Conservation (phyloP, 1,140 invertebrate genomes). For the Andrena cerasifolii region DNA sequence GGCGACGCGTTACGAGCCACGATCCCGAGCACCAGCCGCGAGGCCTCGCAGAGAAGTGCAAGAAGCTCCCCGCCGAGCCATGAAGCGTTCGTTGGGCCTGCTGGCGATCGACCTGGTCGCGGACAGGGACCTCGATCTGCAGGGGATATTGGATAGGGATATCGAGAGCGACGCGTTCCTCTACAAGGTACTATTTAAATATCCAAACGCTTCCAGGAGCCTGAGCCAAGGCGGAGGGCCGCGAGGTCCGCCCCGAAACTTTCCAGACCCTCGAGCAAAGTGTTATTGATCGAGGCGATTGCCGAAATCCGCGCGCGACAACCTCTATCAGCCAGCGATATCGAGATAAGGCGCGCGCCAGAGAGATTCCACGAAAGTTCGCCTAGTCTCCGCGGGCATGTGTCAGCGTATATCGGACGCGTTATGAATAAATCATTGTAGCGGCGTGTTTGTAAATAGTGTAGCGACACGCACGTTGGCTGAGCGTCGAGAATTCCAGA, state of each 20-base stretch:
- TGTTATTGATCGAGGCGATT: not conserved
- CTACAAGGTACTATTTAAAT: conserved; percentile 5
- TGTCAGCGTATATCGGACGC: too few relatives aligned
- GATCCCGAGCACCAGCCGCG: not conserved
- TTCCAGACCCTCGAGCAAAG: too few relatives aligned
- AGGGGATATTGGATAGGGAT: not conserved
- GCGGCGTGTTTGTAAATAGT: conserved; percentile 30
- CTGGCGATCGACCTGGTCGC: not conserved
- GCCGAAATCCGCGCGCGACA: not conserved
- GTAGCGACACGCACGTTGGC: not conserved
- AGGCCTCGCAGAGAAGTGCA: too few relatives aligned
- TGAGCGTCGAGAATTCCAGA: conserved; percentile 10
- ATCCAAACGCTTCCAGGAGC: too few relatives aligned
- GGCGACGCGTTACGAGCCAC: not conserved
- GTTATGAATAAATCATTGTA: conserved; percentile 39
- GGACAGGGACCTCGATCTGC: not conserved
- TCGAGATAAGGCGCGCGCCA: not conserved
- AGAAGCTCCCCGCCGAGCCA: not conserved
- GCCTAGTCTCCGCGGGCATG: too few relatives aligned
- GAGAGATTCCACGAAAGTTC: too few relatives aligned
- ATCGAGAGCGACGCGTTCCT: not conserved
- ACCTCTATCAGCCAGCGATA: not conserved
- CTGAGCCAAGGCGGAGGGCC: too few relatives aligned
- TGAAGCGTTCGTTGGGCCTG: not conserved
- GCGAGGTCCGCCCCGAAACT: too few relatives aligned